Percentiles rank a stretch among this genome's conserved stretches.
Evolutionary conservation across 2,797 vertebrate species (phyloP).

Genomic region (Notolepis coatsorum): DNA sequence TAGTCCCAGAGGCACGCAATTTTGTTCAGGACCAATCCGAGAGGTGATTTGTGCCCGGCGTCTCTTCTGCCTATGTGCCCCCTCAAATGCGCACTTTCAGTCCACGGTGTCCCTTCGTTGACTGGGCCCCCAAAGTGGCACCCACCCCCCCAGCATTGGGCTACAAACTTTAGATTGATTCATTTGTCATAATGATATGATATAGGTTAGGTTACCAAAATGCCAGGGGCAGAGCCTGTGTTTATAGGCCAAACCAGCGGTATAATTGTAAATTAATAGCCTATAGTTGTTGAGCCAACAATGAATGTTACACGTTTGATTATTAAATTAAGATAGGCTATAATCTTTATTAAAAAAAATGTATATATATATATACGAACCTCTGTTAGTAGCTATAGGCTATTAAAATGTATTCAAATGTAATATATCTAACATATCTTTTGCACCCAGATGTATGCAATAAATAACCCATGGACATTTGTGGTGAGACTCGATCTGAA

Average conservation of each 20-base stretch:
- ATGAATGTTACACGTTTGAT: too few species aligned
- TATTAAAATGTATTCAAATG: too few species aligned
- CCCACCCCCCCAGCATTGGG: too few species aligned
- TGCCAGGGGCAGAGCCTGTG: background rate
- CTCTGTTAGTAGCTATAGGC: too few species aligned
- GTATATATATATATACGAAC: too few species aligned
- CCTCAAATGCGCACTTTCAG: conserved; percentile 57
- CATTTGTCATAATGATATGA: background rate
- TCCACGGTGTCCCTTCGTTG: conserved; percentile 60
- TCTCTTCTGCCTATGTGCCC: conserved; percentile 30
- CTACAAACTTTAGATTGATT: conserved; percentile 48
- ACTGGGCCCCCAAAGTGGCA: conserved; percentile 63
- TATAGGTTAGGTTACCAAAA: background rate
- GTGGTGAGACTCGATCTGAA: conserved; percentile 51
- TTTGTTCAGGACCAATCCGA: conserved; percentile 70
- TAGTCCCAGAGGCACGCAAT: conserved; percentile 67
- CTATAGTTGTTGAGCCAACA: too few species aligned
- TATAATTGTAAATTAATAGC: too few species aligned
- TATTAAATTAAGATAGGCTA: too few species aligned
- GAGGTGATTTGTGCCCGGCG: conserved; percentile 23
- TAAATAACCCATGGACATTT: conserved; percentile 8
- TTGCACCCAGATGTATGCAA: conserved; percentile 9
- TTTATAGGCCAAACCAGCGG: too few species aligned
- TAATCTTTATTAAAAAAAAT: too few species aligned
- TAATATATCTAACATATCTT: too few species aligned